Conservation (phyloP, 1,140 invertebrate species). For the Frieseomelitta varia region DNA sequence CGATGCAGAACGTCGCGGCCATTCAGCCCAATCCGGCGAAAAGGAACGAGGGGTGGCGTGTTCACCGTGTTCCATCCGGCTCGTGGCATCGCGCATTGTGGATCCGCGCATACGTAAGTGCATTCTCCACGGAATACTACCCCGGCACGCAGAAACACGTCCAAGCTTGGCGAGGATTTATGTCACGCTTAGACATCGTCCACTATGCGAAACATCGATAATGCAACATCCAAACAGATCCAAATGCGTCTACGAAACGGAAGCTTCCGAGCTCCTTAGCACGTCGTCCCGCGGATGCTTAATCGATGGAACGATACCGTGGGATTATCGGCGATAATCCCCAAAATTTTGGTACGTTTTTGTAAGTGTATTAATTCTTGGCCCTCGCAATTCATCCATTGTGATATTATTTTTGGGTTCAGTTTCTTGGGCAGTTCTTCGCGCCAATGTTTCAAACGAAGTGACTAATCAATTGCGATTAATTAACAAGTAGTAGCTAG, state of each 20-base stretch:
- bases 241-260: neutral
- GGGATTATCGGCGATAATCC: too few species aligned
- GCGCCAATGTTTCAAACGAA: too few species aligned
- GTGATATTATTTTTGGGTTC: too few species aligned
- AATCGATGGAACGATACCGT: too few species aligned
- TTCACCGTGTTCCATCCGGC: conserved; percentile 55
- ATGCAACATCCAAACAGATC: conserved; percentile 1
- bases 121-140: conserved; percentile 15
- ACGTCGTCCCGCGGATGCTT: neutral
- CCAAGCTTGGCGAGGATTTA: conserved; percentile 72
- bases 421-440: too few species aligned
- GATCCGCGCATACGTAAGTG: conserved; percentile 75
- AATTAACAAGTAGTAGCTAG: too few species aligned
- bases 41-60: conserved; percentile 74
- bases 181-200: conserved; percentile 69
- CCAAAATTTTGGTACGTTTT: too few species aligned
- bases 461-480: too few species aligned
- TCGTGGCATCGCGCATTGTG: conserved; percentile 55
- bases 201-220: conserved; percentile 33
- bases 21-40: conserved; percentile 77
- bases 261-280: too few species aligned
- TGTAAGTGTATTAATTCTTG: too few species aligned
- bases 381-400: too few species aligned
- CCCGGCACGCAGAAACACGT: conserved; percentile 65
- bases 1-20: conserved; percentile 68